Evolutionary conservation across 2,797 vertebrate genomes (phyloP).

Genomic region (Hemitrygon akajei): DNA sequence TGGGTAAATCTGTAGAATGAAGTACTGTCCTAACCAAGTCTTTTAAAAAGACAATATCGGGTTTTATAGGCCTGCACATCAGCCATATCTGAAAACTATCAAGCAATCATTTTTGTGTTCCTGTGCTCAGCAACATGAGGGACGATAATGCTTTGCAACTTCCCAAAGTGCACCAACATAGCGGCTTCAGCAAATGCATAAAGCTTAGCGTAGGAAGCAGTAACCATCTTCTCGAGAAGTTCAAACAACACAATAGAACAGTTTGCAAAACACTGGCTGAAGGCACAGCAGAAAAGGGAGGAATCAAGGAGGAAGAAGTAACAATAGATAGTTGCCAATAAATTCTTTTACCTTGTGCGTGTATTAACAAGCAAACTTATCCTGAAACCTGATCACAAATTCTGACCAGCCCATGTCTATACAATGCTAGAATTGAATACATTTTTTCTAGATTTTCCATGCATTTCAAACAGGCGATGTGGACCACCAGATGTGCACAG

Average conservation of each 20-base stretch:
- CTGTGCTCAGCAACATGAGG: neutral
- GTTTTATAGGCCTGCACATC: conserved; percentile 14
- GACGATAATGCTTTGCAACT: neutral
- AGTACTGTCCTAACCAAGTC: conserved; percentile 1
- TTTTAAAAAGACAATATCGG: conserved; percentile 24
- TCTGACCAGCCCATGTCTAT: too few species aligned
- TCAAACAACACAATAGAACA: neutral
- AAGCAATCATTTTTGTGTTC: neutral
- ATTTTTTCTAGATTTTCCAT: too few species aligned
- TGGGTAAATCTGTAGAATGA: conserved; percentile 31
- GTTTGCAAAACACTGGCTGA: neutral
- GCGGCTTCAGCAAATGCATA: neutral
- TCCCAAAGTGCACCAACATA: neutral
- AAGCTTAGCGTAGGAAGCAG: neutral
- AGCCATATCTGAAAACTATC: conserved; percentile 15
- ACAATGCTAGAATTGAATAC: too few species aligned
- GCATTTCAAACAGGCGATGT: too few species aligned
- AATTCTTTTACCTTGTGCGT: too few species aligned
- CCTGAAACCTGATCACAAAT: too few species aligned
- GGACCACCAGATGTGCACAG: too few species aligned
- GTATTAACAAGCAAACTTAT: too few species aligned
- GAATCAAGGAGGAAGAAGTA: neutral
- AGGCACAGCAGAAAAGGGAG: neutral
- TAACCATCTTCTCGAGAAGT: neutral
- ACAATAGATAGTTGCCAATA: too few species aligned